Conservation (phyloP, 1,140 invertebrate species). For the Drosophila tristis region DNA sequence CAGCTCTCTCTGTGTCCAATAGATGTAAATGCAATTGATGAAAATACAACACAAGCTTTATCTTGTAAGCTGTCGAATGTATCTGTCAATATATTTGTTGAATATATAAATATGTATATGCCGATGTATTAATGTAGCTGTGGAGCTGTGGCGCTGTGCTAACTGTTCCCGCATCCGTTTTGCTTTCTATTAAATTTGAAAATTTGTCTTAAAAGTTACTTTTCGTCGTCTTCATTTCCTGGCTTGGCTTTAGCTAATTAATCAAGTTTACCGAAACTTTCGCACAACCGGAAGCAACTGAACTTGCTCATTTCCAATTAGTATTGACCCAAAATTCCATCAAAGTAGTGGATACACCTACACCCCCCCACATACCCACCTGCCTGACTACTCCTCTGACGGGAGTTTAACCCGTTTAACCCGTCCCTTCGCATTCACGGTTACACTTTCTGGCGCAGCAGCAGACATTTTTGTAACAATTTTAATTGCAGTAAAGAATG, state of each 20-base stretch:
- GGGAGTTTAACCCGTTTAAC: too few relatives aligned
- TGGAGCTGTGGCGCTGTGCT: not conserved
- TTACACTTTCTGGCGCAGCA: too few relatives aligned
- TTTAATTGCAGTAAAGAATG: not conserved
- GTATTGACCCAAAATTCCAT: too few relatives aligned
- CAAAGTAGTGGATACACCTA: too few relatives aligned
- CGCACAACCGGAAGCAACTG: slow-evolving; percentile 1
- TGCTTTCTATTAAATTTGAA: too few relatives aligned
- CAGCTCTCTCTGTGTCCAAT: too few relatives aligned
- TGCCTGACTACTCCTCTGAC: too few relatives aligned
- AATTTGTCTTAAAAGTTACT: not conserved
- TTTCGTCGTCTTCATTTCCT: not conserved
- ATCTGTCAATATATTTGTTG: not conserved
- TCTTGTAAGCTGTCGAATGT: too few relatives aligned
- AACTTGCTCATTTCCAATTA: not conserved
- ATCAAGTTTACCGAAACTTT: slow-evolving; percentile 3
- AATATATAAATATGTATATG: not conserved
- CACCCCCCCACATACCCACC: too few relatives aligned
- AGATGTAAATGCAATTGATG: too few relatives aligned
- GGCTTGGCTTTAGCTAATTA: slow-evolving; percentile 4
- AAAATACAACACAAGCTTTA: too few relatives aligned
- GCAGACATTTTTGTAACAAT: not conserved
- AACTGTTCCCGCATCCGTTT: not conserved
- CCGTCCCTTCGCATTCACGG: too few relatives aligned
- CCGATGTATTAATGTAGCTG: not conserved